Base-by-base conservation (phyloP, 1,140 invertebrate genomes). In the Drosophila navojoa region DNA sequence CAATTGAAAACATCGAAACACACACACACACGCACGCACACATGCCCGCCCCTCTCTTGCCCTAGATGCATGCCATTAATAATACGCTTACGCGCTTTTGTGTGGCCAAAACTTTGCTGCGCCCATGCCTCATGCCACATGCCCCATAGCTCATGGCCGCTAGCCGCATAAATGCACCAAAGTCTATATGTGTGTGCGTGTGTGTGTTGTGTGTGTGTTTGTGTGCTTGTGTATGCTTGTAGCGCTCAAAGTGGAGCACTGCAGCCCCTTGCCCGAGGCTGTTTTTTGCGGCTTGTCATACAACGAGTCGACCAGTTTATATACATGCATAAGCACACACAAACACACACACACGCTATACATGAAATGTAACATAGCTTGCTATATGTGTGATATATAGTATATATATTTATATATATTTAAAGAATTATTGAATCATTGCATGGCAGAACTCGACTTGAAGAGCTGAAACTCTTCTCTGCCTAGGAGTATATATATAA, bases 61-160 rank as follows among this genome's bases (percentile, higher is more conserved):
- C 45, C 3, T 19, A 15, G 44, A 59, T 49, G 27, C 71, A 75
- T 58, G 68, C 77, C 73, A 79, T 81, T 77, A 81, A 81, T 81
- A 81, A 81, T 81, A 79, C 79, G 77, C 79, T 81, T 81, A 81
- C 79, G 77, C 79, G 77, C 77, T 81, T 81, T 81, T 81, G 77
- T 81, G 53, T 55, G 29, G 57, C 67, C 55, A 55, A 71, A 47
- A 40, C 32, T 61, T 35, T 45, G 45, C 62, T 49, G 42, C 42
- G 15, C 42, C 42, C 42, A 16, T 45, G 42, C 42, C 38, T n/a
- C 57, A 3, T 53, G 35, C 35, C 52, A 16, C 25, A 6, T 13
- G 42, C 42, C 38, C 19, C 57, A 5, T 53, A 25, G 35, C 52
- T 16, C 25, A 6, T 13, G 10, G 22, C 61, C 25, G 11, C 10